These are phyloP conservation scores for Hyperoplus immaculatus DNA, from an alignment of 2,797 vertebrate genomes.

Conservation along the genomic window DNA sequence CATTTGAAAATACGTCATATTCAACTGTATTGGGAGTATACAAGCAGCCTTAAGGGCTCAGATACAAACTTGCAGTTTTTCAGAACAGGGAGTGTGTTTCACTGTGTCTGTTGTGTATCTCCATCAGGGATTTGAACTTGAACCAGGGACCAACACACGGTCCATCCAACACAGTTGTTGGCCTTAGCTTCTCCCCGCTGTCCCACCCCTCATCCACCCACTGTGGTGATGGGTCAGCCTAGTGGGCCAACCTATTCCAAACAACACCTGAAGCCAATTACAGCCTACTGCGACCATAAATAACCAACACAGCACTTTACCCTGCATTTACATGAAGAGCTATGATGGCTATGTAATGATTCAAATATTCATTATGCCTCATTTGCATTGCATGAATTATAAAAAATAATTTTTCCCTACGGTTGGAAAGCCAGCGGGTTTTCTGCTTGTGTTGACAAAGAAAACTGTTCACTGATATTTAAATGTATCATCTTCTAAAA, in stretches of 20 bases:
- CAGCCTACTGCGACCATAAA: slow-evolving; percentile 50
- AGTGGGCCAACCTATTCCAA: slow-evolving; percentile 26
- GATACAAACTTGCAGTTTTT: background rate
- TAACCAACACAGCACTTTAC: slow-evolving; percentile 57
- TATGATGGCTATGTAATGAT: slow-evolving; percentile 54
- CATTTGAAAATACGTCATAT: background rate
- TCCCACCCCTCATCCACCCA: background rate
- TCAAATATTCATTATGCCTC: slow-evolving; percentile 68
- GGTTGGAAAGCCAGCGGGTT: background rate
- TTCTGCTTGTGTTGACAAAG: background rate
- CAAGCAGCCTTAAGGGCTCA: background rate
- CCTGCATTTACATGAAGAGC: slow-evolving; percentile 62
- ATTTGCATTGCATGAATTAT: slow-evolving; percentile 48
- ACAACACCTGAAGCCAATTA: slow-evolving; percentile 48
- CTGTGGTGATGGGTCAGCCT: slow-evolving; percentile 13
- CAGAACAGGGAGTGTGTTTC: background rate
- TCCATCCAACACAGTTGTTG: background rate
- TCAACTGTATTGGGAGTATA: background rate
- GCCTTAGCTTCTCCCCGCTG: background rate
- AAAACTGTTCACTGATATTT: background rate
- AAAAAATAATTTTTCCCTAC: background rate
- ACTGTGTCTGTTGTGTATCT: background rate
- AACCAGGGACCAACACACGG: slow-evolving; percentile 1
- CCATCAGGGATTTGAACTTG: slow-evolving; percentile 9
- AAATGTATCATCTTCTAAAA: too few species aligned